Evolutionary conservation across 2,888 invertebrate species (phyloP).

Genomic region (Neelides folsomi): DNA sequence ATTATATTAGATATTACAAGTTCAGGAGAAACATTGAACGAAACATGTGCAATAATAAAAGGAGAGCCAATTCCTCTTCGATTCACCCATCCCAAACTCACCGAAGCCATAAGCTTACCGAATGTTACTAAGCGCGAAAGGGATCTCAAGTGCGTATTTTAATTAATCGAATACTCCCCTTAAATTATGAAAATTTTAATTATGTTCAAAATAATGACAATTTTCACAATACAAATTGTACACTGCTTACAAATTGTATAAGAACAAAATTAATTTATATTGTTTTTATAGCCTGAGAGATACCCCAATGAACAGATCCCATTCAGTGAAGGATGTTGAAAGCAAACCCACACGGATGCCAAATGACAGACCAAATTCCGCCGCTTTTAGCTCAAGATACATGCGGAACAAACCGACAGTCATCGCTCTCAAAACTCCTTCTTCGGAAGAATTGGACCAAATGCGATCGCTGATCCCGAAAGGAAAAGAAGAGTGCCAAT

Average conservation of each 20-base stretch:
- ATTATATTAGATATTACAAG: slow-evolving; percentile 13
- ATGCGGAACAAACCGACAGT: slow-evolving; percentile 80
- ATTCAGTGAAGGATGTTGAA: not conserved
- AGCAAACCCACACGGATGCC: not conserved
- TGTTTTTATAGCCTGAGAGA: too few species aligned
- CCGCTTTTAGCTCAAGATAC: slow-evolving; percentile 55
- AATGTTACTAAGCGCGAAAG: slow-evolving; percentile 23
- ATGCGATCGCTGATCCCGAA: not conserved
- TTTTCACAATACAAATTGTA: too few species aligned
- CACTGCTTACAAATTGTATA: too few species aligned
- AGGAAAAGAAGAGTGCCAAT: not conserved
- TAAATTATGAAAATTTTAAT: too few species aligned
- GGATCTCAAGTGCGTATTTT: slow-evolving; percentile 8
- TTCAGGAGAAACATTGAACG: slow-evolving; percentile 22
- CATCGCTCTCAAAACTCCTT: slow-evolving; percentile 73
- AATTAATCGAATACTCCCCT: too few species aligned
- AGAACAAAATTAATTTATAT: too few species aligned
- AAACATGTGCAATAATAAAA: slow-evolving; percentile 20
- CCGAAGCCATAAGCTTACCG: slow-evolving; percentile 26
- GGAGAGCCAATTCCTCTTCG: slow-evolving; percentile 18
- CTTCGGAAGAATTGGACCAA: slow-evolving; percentile 54
- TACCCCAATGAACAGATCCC: not conserved
- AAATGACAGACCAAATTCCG: too few species aligned
- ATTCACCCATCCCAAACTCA: slow-evolving; percentile 17
- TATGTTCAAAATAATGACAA: too few species aligned